These are phyloP conservation scores for Nephotettix cincticeps DNA, from an alignment of 1,140 invertebrate genomes.

Conservation along the genomic window DNA sequence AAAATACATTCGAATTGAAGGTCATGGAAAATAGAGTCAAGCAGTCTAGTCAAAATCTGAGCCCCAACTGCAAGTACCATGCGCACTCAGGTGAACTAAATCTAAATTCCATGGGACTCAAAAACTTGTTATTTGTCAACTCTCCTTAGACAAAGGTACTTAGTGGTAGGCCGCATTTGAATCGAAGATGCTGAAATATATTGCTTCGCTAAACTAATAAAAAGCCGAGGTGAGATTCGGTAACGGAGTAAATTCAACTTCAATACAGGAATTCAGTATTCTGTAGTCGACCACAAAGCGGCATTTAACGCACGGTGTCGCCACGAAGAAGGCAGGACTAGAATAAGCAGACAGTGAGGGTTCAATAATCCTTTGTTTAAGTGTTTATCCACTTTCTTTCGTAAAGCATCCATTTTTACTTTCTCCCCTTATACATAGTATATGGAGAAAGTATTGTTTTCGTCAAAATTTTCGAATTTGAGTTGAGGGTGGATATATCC, in stretches of 20 bases:
- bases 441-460: no score
- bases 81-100: background rate
- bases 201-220: background rate
- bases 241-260: no score
- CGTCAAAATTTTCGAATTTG: no score
- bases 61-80: background rate
- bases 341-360: background rate
- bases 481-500: no score
- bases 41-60: background rate
- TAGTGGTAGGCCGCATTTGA: background rate
- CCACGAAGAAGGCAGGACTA: background rate
- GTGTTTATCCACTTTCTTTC: background rate
- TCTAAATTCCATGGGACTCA: background rate
- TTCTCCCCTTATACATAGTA: no score
- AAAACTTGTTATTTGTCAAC: background rate
- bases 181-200: background rate
- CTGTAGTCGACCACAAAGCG: slow-evolving; percentile 6
- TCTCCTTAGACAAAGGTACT: background rate
- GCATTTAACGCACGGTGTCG: background rate
- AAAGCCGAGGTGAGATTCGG: background rate
- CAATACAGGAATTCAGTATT: background rate
- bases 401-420: background rate
- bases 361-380: background rate
- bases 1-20: background rate
- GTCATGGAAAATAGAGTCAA: background rate